phyloP scores from a whole-genome alignment of 2,797 vertebrate species.

The Setipinna tenuifilis region DNA sequence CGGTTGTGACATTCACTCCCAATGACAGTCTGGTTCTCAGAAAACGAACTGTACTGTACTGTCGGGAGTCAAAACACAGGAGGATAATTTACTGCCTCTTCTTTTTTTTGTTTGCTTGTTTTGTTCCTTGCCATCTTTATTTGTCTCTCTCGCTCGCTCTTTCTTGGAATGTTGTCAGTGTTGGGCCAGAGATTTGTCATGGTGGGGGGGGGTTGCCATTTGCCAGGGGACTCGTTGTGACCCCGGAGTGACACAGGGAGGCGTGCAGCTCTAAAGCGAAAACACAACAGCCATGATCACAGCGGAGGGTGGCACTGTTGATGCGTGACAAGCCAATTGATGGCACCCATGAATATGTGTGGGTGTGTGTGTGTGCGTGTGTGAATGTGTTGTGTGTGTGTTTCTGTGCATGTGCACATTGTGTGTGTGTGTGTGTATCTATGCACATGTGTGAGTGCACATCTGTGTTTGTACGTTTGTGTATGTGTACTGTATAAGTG shows the following conservation, averaged over 20 bases:
- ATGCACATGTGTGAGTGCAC: no score
- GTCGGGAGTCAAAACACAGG: not conserved
- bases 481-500: no score
- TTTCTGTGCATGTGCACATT: no score
- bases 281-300: no score
- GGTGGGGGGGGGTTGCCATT: not conserved
- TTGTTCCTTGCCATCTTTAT: not conserved
- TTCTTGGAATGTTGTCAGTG: not conserved
- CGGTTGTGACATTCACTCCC: not conserved
- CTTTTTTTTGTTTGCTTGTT: not conserved
- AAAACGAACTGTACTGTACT: not conserved
- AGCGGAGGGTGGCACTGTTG: no score
- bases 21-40: not conserved
- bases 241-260: not conserved
- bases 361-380: no score
- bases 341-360: no score
- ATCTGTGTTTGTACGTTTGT: no score
- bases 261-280: not conserved
- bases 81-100: not conserved
- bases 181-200: not conserved
- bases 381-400: no score
- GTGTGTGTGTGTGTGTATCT: no score
- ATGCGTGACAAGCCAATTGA: no score
- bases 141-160: not conserved
- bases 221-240: not conserved